Evolutionary conservation across 2,888 invertebrate species (phyloP).

Genomic region (Temnothorax rugatulus): DNA sequence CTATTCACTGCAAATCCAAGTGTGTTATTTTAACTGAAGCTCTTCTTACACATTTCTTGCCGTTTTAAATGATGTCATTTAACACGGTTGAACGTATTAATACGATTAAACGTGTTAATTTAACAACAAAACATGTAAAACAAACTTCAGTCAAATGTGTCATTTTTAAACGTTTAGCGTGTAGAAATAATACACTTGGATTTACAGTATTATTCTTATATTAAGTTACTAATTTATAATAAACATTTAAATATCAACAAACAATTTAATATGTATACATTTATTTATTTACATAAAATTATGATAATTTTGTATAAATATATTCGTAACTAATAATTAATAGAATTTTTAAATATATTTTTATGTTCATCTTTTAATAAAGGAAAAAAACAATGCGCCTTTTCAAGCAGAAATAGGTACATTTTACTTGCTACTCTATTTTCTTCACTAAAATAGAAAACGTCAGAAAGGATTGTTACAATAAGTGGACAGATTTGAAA

Average conservation of each 20-base stretch:
- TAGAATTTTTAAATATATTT: not conserved
- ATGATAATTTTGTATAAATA: not conserved
- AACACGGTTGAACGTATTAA: too few species aligned
- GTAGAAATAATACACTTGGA: too few species aligned
- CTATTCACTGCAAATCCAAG: not conserved
- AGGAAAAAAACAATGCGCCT: not conserved
- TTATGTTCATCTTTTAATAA: not conserved
- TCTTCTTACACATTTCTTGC: too few species aligned
- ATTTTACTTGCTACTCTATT: not conserved
- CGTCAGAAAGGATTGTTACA: not conserved
- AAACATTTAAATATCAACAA: constrained; percentile 1
- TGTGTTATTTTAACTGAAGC: too few species aligned
- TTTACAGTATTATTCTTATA: not conserved
- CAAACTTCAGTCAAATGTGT: too few species aligned
- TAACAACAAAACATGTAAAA: too few species aligned
- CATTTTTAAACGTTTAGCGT: too few species aligned
- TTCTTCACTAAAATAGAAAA: not conserved
- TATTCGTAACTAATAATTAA: not conserved
- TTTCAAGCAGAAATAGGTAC: not conserved
- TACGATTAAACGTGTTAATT: too few species aligned
- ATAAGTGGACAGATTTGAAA: not conserved
- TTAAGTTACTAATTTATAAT: not conserved
- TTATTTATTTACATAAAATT: not conserved
- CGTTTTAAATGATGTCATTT: too few species aligned
- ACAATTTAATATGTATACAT: not conserved